phyloP scores from a whole-genome alignment of 2,797 vertebrate species.

The Pangasius sanitwongsei region DNA sequence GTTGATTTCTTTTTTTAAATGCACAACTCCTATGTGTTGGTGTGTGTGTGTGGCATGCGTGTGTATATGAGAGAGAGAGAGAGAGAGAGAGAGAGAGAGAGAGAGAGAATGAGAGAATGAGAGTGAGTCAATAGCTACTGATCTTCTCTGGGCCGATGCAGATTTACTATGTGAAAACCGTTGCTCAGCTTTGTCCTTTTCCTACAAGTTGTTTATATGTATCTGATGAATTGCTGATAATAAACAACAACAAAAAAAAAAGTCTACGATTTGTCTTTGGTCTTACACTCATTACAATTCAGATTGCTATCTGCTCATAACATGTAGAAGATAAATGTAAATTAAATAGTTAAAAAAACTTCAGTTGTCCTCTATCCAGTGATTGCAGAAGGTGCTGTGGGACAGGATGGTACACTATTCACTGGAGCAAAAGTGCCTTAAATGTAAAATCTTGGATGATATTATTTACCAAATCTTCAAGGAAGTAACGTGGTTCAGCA shows the following conservation, averaged over 20 bases:
- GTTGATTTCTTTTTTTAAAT: conserved; percentile 83
- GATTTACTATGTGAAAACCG: conserved; percentile 77
- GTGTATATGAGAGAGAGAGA: conserved; percentile 42
- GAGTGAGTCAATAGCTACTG: conserved; percentile 73
- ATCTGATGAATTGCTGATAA: conserved; percentile 90
- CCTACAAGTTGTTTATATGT: conserved; percentile 92
- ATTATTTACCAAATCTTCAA: neutral
- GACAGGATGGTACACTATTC: neutral
- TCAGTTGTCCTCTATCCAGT: neutral
- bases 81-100: neutral
- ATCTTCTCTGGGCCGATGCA: conserved; percentile 78
- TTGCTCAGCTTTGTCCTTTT: conserved; percentile 79
- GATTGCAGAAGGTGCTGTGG: neutral
- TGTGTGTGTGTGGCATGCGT: conserved; percentile 47
- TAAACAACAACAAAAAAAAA: conserved; percentile 69
- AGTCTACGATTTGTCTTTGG: neutral
- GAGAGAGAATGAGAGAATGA: neutral
- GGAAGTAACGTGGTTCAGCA: neutral
- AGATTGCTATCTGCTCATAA: neutral
- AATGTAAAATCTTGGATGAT: neutral
- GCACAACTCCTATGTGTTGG: conserved; percentile 73
- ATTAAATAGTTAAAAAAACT: neutral
- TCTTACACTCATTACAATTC: neutral
- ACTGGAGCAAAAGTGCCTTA: neutral
- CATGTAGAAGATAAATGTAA: neutral